Percentiles rank a stretch among this genome's conserved stretches.
Conservation (phyloP, 2,113 vertebrate species). For the Zapus hudsonius region DNA sequence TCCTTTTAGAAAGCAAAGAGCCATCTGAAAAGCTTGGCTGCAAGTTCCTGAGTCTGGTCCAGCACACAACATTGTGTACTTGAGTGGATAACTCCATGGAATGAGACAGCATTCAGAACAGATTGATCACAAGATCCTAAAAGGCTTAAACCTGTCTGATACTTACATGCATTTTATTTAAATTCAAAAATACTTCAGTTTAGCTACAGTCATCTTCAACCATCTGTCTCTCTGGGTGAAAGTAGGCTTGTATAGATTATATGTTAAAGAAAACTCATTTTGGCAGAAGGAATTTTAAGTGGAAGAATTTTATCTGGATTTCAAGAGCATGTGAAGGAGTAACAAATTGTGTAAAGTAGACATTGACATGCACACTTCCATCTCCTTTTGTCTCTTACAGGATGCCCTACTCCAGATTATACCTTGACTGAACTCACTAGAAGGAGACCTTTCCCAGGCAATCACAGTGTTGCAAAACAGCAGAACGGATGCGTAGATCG, state of each 20-base stretch:
- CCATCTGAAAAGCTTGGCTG: conserved; percentile 76
- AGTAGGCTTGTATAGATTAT: conserved; percentile 58
- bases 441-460: background rate
- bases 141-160: conserved; percentile 76
- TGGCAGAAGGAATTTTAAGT: conserved; percentile 68
- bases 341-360: conserved; percentile 14
- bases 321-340: conserved; percentile 27
- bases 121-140: conserved; percentile 77
- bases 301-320: conserved; percentile 56
- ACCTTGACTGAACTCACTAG: background rate
- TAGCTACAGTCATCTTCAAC: conserved; percentile 58
- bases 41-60: conserved; percentile 53
- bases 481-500: background rate
- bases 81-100: conserved; percentile 77
- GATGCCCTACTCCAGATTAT: background rate
- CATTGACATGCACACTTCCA: background rate
- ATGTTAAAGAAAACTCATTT: conserved; percentile 61
- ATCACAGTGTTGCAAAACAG: background rate
- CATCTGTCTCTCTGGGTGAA: conserved; percentile 64
- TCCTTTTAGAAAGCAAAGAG: conserved; percentile 76
- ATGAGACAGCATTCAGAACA: conserved; percentile 79
- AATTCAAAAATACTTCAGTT: conserved; percentile 51
- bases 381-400: background rate
- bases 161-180: conserved; percentile 32
- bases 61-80: background rate